These are phyloP conservation scores for Dichetophora obliterata DNA, from an alignment of 2,888 invertebrate species.

Conservation along the genomic window DNA sequence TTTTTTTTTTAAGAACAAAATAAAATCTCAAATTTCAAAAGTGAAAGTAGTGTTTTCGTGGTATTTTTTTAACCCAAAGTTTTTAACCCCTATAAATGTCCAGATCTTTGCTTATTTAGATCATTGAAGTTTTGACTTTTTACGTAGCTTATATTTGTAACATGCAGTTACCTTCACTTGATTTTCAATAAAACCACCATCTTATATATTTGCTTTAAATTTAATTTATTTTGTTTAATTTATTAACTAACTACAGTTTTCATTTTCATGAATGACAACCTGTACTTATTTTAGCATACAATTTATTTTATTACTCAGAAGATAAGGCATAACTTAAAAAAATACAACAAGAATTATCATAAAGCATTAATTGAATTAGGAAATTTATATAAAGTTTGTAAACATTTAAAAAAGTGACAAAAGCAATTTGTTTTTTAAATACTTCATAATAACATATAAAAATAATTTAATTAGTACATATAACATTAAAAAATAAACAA, in stretches of 20 bases:
- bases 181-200: neutral
- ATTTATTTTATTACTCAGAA: no score
- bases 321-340: neutral
- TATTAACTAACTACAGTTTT: neutral
- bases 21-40: no score
- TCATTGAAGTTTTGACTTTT: no score
- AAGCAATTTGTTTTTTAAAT: neutral
- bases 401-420: neutral
- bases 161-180: no score
- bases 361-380: neutral
- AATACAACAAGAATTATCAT: conserved; percentile 10
- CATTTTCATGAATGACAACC: neutral
- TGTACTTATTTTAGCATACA: neutral
- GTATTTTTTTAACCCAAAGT: no score
- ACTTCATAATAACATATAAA: neutral
- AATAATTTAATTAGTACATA: conserved; percentile 1
- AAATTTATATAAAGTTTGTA: neutral
- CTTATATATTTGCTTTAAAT: neutral
- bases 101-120: no score
- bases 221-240: conserved; percentile 21
- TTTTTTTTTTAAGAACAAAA: no score
- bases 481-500: conserved; percentile 45
- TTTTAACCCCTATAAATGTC: no score
- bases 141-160: no score
- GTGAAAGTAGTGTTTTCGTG: no score